Base-by-base conservation (phyloP, 2,888 invertebrate species). In the Cyclophora albipunctata region DNA sequence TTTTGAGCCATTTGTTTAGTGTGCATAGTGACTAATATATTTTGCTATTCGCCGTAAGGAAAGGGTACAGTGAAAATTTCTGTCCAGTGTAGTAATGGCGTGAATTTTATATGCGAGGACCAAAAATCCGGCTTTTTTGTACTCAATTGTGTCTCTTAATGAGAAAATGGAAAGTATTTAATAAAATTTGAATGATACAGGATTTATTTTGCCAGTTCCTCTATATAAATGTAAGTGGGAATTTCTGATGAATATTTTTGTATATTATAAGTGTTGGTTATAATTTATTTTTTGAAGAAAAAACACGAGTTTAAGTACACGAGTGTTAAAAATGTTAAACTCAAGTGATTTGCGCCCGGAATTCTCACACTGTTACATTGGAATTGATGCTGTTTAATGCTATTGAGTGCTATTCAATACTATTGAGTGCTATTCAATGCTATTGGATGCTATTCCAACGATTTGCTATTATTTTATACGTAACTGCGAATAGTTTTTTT, bases 201-300 rank as follows among this genome's bases (percentile, higher is more conserved):
- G 83, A 86, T 87, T 87, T 85, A 77, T 87, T 86, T 87, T 84
- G 86, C 88, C 88, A 87, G 88, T 88, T 88, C 88, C 88, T 88
- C 83, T 82, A 20, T 20, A 20, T 86, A 82, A 81, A 78, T 82
- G 78, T 87, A 88, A 88, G 87, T 86, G 84, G 86, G 85, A 87
- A 84, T 87, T 86, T 85, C 84, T 86, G 81, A 78, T 82, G 84
- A 84, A 86, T 86, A 85, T 87, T 86, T 73, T 67, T 84, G 74
- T 81, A 87, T 85, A 20, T 71, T 73, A 67, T 88, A 88, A 88
- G 87, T 84, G 84, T 84, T 83, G 80, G 81, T 83, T 75, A 80
- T 79, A 82, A 83, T 75, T 20, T 74, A 84, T 84, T 85, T 82
- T 81, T 80, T 71, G 74, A 71, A 71, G 68, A 78, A 61, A 60